Evolutionary conservation across 2,888 invertebrate genomes (phyloP), one percentile per base, ranked within the genome.

Genomic region (Acrobeloides nanus): DNA sequence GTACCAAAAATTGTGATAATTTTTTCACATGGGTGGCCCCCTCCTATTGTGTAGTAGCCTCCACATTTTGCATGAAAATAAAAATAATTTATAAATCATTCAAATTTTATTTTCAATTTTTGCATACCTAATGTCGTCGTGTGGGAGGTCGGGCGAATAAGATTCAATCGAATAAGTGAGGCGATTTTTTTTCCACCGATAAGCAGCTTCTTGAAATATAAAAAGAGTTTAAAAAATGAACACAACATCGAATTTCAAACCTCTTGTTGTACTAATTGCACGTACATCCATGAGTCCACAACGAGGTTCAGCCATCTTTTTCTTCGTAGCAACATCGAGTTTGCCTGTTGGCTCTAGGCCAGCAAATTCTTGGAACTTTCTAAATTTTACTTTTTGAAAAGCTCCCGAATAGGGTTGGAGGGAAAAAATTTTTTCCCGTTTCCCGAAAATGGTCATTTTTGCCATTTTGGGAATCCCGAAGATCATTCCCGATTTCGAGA

Each of bases 331-430:
- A 3, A 52, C 51, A 37, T 71, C 71, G 18, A 71, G 47, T 27
- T 58, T 56, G 20, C 71, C 71, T 3, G 71, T 71, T 24, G 57
- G 55, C 15, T 51, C 46, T 8, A 71, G 51, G 2, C 63, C 63
- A 5, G 71, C 71, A 46, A 71, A 71, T 39, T 70, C 71, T 61
- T 71, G 71, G 57, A 72, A 72, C 45, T 66, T 68, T 29, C 67
- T 61, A 34, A 41, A 12, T 7, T 44, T 43, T 8, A 7, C 6
- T 18, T 18, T 6, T 18, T 7, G 12, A 17, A 46, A 44, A 21
- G 33, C 23, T 55, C 8, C 10, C 26, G 12, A 7, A n/a, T n/a
- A n/a, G n/a, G n/a, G n/a, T n/a, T n/a, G n/a, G n/a, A n/a, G n/a
- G 8, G 24, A 2, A 12, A 35, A 21, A 20, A 41, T 55, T 24